phyloP scores from a whole-genome alignment of 2,797 vertebrate species.

The Alca torda region DNA sequence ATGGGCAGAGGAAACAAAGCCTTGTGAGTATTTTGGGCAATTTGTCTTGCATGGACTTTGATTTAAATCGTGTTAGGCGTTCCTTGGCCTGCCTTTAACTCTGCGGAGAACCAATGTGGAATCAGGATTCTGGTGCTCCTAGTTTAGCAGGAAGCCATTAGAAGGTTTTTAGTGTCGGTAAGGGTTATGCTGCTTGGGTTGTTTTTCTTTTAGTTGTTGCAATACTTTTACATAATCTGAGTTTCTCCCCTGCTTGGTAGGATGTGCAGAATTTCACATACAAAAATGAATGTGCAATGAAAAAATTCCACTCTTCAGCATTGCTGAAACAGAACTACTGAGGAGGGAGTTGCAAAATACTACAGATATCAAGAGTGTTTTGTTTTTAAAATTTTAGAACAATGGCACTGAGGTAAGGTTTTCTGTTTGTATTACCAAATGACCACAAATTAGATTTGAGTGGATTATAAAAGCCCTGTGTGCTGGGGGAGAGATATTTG shows the following conservation, averaged over 20 bases:
- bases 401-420: background rate
- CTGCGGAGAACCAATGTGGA: background rate
- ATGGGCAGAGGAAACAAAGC: slow-evolving; percentile 44
- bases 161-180: background rate
- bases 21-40: slow-evolving; percentile 66
- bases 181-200: background rate
- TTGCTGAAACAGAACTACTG: background rate
- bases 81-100: slow-evolving; percentile 12
- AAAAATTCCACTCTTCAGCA: background rate
- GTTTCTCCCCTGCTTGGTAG: background rate
- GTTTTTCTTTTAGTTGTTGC: background rate
- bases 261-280: background rate
- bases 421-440: background rate
- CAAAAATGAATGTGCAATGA: background rate
- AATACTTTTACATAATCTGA: slow-evolving; percentile 25
- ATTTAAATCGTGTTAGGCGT: background rate
- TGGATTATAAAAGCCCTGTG: background rate
- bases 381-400: background rate
- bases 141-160: slow-evolving; percentile 16
- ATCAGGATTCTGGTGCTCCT: background rate
- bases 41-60: background rate
- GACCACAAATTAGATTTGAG: background rate
- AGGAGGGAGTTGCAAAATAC: background rate
- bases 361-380: background rate
- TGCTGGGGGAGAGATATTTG: background rate